phyloP scores from a whole-genome alignment of 2,888 invertebrate species.

The Pristionchus exspectatus region DNA sequence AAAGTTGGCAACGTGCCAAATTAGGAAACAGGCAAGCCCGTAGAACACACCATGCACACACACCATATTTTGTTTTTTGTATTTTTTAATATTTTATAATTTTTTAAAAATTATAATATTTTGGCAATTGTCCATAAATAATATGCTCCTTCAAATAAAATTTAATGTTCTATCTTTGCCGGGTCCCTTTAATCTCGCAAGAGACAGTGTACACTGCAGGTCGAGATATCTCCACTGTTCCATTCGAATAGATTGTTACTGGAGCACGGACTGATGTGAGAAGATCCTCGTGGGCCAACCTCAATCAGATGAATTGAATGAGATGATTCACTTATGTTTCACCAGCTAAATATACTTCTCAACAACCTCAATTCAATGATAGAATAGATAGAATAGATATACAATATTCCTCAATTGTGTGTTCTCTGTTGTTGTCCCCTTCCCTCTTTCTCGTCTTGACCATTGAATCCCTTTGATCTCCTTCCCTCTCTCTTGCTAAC shows the following conservation, averaged over 20 bases:
- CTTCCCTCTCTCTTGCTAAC: background rate
- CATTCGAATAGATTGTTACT: conserved; percentile 70
- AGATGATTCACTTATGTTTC: background rate
- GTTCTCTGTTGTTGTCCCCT: background rate
- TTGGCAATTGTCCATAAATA: no score
- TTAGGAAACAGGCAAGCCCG: no score
- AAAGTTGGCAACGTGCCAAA: no score
- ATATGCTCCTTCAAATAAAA: no score
- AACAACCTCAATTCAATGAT: background rate
- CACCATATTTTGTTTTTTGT: no score
- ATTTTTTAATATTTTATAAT: no score
- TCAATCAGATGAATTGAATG: conserved; percentile 56
- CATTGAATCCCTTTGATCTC: no score
- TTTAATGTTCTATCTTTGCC: no score
- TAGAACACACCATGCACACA: no score
- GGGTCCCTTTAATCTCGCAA: conserved; percentile 66
- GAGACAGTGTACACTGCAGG: conserved; percentile 77
- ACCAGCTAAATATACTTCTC: background rate
- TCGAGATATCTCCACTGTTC: conserved; percentile 73
- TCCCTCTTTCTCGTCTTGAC: background rate
- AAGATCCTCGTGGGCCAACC: conserved; percentile 76
- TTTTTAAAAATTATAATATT: no score
- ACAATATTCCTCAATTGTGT: background rate
- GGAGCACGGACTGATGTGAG: conserved; percentile 73
- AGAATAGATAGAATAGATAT: no score